Conservation (phyloP, 2,888 invertebrate genomes). For the Drosophila maculinotata region DNA sequence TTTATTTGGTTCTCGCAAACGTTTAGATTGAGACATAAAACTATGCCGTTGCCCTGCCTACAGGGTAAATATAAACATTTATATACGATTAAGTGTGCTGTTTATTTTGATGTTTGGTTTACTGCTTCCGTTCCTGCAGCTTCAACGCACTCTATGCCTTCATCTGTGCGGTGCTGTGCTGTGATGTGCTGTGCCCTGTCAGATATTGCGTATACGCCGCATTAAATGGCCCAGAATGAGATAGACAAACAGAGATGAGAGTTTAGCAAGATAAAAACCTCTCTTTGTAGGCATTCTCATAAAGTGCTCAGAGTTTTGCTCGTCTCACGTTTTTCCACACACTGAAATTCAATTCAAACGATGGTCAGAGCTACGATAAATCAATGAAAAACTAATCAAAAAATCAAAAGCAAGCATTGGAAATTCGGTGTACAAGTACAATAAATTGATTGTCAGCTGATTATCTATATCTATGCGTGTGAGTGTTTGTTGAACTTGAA, state of each 20-base stretch:
- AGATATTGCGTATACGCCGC: conserved; percentile 64
- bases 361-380: conserved; percentile 51
- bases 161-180: conserved; percentile 9
- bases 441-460: conserved; percentile 56
- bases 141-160: conserved; percentile 30
- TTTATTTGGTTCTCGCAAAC: conserved; percentile 74
- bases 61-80: conserved; percentile 74
- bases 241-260: conserved; percentile 56
- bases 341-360: conserved; percentile 49
- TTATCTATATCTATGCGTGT: conserved; percentile 20
- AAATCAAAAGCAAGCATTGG: conserved; percentile 61
- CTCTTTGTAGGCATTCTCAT: conserved; percentile 22
- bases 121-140: conserved; percentile 68
- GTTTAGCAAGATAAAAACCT: conserved; percentile 37
- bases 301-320: conserved; percentile 13
- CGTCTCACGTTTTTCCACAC: conserved; percentile 7
- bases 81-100: conserved; percentile 80
- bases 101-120: conserved; percentile 81
- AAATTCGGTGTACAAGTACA: conserved; percentile 41
- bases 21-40: conserved; percentile 77
- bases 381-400: conserved; percentile 74
- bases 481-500: conserved; percentile 4
- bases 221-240: conserved; percentile 68
- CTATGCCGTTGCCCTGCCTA: conserved; percentile 57
- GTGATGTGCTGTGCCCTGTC: conserved; percentile 12